These are phyloP conservation scores for Pontoporia blainvillei DNA, from an alignment of 2,113 vertebrate genomes.

Conservation along the genomic window DNA sequence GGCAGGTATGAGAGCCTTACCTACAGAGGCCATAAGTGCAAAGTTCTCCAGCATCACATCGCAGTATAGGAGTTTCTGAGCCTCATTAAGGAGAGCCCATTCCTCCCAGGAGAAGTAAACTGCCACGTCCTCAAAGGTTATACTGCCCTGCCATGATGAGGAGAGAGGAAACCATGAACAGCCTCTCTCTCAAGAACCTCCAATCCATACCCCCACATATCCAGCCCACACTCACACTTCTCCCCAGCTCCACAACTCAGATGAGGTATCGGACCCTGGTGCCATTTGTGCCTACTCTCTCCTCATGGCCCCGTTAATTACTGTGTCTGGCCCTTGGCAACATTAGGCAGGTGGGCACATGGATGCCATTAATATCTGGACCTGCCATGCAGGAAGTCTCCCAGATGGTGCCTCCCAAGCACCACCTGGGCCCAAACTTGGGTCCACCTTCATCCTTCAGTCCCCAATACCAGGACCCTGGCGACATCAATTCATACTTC, in stretches of 20 bases:
- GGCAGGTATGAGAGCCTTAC: not conserved
- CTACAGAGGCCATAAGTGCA: not conserved
- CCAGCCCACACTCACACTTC: not conserved
- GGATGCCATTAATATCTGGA: not conserved
- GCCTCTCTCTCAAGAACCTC: not conserved
- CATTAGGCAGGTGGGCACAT: not conserved
- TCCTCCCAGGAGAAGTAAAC: conserved; percentile 8
- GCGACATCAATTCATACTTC: not conserved
- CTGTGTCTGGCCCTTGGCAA: not conserved
- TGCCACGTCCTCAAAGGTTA: not conserved
- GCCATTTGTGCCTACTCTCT: not conserved
- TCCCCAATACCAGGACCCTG: not conserved
- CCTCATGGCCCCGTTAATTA: not conserved
- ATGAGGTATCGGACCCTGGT: not conserved
- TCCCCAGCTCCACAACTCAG: not conserved
- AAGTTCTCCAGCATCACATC: conserved; percentile 27
- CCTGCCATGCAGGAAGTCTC: not conserved
- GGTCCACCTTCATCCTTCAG: not conserved
- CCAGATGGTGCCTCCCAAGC: not conserved
- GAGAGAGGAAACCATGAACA: not conserved
- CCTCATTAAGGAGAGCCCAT: not conserved
- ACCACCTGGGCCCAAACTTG: not conserved
- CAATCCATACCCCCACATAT: not conserved
- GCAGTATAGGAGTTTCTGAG: not conserved
- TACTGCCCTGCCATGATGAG: not conserved